Conservation (phyloP, 2,797 vertebrate genomes). For the Rhinophrynus dorsalis region DNA sequence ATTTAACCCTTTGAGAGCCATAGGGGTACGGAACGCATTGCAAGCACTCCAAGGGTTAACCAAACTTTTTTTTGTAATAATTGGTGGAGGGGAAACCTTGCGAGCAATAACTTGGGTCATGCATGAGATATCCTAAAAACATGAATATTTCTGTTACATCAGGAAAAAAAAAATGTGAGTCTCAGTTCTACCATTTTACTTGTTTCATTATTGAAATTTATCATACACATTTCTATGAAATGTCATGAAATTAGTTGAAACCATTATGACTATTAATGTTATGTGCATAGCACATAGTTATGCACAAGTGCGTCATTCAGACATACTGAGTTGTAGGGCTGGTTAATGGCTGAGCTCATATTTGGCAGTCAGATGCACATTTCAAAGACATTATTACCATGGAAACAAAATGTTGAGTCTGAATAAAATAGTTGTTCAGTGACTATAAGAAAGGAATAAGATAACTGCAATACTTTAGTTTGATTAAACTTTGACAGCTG, state of each 20-base stretch:
- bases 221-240: background rate
- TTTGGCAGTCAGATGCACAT: slow-evolving; percentile 23
- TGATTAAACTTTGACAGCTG: slow-evolving; percentile 11
- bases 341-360: slow-evolving; percentile 33
- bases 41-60: no score
- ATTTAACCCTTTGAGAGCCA: no score
- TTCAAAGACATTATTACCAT: slow-evolving; percentile 29
- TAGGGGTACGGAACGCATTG: no score
- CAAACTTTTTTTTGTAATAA: no score
- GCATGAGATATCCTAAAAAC: no score
- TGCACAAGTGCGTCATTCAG: slow-evolving; percentile 29
- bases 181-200: background rate
- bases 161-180: background rate
- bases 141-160: background rate
- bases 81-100: no score
- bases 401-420: slow-evolving; percentile 32
- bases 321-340: slow-evolving; percentile 22
- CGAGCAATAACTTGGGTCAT: no score
- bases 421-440: slow-evolving; percentile 19
- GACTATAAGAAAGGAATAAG: slow-evolving; percentile 2
- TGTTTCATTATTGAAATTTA: background rate
- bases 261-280: slow-evolving; percentile 1
- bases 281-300: slow-evolving; percentile 10
- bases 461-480: slow-evolving; percentile 9
- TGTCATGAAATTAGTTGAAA: slow-evolving; percentile 4